phyloP scores from a whole-genome alignment of 1,140 invertebrate genomes.

The Psilanteris sp. region DNA sequence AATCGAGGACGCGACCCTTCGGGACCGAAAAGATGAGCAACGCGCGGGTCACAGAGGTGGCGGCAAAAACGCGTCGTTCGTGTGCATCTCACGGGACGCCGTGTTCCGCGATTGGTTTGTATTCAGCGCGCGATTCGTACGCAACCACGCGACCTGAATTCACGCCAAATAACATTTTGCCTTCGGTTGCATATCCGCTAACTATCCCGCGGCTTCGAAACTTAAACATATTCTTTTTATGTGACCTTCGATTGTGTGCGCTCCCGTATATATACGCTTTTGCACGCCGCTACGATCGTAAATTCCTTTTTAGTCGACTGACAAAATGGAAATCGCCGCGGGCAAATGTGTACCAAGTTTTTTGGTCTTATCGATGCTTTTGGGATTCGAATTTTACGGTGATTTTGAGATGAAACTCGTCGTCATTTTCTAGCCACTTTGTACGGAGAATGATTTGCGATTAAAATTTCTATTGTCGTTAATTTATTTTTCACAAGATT shows the following conservation, averaged over 20 bases:
- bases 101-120: conserved; percentile 56
- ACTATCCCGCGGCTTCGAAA: conserved; percentile 43
- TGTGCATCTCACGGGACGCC: conserved; percentile 52
- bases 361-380: too few relatives aligned
- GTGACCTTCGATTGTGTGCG: conserved; percentile 38
- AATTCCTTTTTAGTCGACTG: background rate
- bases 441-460: too few relatives aligned
- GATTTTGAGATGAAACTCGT: background rate
- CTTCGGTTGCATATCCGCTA: conserved; percentile 37
- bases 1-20: conserved; percentile 62
- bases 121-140: conserved; percentile 56
- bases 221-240: conserved; percentile 53
- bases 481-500: too few relatives aligned
- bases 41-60: conserved; percentile 25
- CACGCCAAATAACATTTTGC: conserved; percentile 59
- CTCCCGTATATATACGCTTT: conserved; percentile 19
- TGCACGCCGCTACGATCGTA: conserved; percentile 13
- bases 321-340: conserved; percentile 1
- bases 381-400: background rate
- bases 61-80: conserved; percentile 45
- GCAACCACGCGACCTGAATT: conserved; percentile 57
- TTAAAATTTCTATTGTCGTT: too few relatives aligned
- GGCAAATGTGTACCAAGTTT: too few relatives aligned
- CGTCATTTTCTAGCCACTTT: background rate
- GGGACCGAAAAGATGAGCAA: conserved; percentile 21